Base-by-base conservation (phyloP, 2,113 vertebrate species). In the Ceuthmochares aereus region DNA sequence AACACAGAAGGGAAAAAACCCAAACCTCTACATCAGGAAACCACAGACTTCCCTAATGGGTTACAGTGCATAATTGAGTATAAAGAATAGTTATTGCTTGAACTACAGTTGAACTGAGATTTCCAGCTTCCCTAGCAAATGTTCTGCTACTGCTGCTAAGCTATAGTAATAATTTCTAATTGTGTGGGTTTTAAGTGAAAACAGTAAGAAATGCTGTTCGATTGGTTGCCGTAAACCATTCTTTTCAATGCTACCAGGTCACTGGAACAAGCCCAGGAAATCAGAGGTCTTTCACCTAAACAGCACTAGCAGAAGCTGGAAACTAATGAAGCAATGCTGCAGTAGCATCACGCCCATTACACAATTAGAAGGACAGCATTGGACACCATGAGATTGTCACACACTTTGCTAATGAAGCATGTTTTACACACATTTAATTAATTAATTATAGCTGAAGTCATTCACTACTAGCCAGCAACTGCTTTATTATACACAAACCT, bases 11-110 rank as follows among this genome's bases (percentile, higher is more conserved):
- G 21, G 18, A 7, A 2, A 23, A 32, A 58, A 58, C 47, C 47
- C 6, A 54, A 29, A 15, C 26, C 14, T 16, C 62, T 89, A 14
- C 82, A 95, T 95, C 95, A 96, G 93, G 96, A 97, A 97, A 94
- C 96, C 95, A 89, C 92, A 97, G 96, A 94, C 95, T 97, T 97
- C 97, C 97, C 96, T 97, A 97, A 97, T 93, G 90, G 93, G 92
- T 91, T 97, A 94, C 92, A 94, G 87, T 62, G 93, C 90, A 96
- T 97, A 97, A 97, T 96, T 97, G 96, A 97, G 92, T 97, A 97
- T 97, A 97, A 97, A 97, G 96, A 96, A 97, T 96, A 95, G 93
- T 96, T 97, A 97, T 96, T 91, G 91, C 96, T 84, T 97, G 97
- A 97, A 97, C 96, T 97, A 83, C 87, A 88, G 96, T 96, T 97